Percentiles rank a stretch among this genome's conserved stretches.
Evolutionary conservation across 2,797 vertebrate species (phyloP).

Genomic region (Caiman crocodilus): DNA sequence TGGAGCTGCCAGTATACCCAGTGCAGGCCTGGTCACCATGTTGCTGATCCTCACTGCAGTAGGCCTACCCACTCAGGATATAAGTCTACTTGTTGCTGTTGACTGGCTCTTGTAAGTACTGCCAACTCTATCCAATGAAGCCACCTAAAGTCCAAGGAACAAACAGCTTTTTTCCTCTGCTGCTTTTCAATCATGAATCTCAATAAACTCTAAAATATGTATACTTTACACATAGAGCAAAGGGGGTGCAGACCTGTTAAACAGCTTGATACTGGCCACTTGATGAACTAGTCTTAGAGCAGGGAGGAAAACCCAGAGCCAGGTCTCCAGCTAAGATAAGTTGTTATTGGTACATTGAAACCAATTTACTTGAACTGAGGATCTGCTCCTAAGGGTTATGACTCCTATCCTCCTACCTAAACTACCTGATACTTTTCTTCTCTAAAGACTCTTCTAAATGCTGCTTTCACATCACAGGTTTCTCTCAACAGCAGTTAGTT

Average conservation of each 20-base stretch:
- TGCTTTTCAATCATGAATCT: background rate
- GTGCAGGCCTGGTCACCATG: constrained; percentile 98
- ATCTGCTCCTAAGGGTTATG: background rate
- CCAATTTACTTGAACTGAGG: background rate
- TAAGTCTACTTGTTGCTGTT: constrained; percentile 97
- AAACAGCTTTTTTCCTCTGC: background rate
- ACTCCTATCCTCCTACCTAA: background rate
- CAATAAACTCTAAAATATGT: background rate
- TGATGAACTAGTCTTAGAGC: background rate
- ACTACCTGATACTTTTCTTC: fast-evolving
- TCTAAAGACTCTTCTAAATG: background rate
- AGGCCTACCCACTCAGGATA: constrained; percentile 96
- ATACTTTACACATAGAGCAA: background rate
- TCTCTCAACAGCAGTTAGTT: background rate
- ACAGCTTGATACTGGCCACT: background rate
- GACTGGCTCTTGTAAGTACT: constrained; percentile 98
- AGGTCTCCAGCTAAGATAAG: background rate
- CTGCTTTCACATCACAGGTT: background rate
- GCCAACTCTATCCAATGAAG: background rate
- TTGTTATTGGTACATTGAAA: background rate
- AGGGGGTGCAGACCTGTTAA: background rate
- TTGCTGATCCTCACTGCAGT: constrained; percentile 97
- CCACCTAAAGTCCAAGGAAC: background rate
- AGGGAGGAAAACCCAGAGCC: background rate
- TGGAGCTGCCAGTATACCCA: constrained; percentile 98